These are phyloP conservation scores for Uropetala carovei DNA, from an alignment of 2,888 invertebrate genomes.

Conservation along the genomic window DNA sequence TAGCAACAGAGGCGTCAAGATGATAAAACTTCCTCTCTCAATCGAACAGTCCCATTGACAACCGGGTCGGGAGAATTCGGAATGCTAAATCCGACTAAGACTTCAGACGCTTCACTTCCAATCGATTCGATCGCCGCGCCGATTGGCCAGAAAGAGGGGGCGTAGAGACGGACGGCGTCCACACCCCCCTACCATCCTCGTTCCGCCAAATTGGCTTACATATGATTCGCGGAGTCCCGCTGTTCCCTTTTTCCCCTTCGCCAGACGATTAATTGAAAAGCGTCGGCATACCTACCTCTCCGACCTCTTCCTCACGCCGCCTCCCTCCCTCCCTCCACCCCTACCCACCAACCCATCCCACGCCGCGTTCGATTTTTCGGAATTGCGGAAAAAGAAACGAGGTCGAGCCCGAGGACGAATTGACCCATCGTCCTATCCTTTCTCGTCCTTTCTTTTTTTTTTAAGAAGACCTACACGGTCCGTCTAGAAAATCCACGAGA, in stretches of 20 bases:
- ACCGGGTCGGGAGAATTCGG: neutral
- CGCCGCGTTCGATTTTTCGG: neutral
- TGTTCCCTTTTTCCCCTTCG: neutral
- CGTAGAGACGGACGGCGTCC: neutral
- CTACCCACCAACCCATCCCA: neutral
- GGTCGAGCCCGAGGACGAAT: neutral
- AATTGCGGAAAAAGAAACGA: constrained; percentile 2
- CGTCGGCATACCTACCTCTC: neutral
- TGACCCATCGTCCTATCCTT: neutral
- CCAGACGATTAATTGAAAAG: constrained; percentile 5
- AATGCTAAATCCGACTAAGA: constrained; percentile 6
- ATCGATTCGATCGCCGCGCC: neutral
- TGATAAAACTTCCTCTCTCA: too few species aligned
- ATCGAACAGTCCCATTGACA: neutral
- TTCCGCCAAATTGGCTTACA: neutral
- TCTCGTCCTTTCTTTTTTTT: neutral
- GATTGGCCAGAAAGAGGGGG: neutral
- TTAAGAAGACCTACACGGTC: neutral
- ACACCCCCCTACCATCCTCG: neutral
- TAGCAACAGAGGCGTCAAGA: too few species aligned
- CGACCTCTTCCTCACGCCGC: neutral
- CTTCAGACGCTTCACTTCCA: neutral
- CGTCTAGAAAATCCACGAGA: too few species aligned
- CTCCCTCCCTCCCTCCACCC: neutral
- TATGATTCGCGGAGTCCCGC: neutral